These are phyloP conservation scores for Hypsibius dujardini DNA, from an alignment of 1,140 invertebrate genomes.

Conservation along the genomic window DNA sequence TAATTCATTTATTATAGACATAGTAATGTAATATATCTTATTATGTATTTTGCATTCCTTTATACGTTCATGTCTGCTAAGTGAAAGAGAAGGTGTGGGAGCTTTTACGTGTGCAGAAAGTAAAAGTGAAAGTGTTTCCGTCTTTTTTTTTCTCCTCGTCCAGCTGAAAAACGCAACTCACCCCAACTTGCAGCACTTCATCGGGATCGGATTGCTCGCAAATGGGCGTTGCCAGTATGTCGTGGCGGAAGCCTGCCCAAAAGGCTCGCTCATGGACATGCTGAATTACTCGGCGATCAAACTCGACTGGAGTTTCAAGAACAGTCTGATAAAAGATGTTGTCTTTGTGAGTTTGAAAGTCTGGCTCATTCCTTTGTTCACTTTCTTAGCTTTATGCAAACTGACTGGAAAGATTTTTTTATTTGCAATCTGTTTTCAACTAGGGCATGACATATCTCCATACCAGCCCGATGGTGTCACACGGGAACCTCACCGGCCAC, in stretches of 20 bases:
- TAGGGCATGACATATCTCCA: slow-evolving; percentile 78
- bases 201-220: neutral
- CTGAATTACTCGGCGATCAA: slow-evolving; percentile 63
- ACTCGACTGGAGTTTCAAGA: slow-evolving; percentile 69
- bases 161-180: neutral
- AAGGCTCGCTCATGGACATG: slow-evolving; percentile 56
- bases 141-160: too few relatives aligned
- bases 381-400: slow-evolving; percentile 2
- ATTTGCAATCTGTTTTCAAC: slow-evolving; percentile 22
- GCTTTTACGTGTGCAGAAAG: too few relatives aligned
- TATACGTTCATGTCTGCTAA: too few relatives aligned
- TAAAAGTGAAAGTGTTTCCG: too few relatives aligned
- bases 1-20: too few relatives aligned
- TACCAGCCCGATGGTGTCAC: slow-evolving; percentile 57
- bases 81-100: too few relatives aligned
- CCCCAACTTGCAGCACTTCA: neutral
- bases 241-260: slow-evolving; percentile 60
- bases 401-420: neutral
- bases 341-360: slow-evolving; percentile 58
- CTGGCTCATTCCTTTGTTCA: too few relatives aligned
- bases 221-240: slow-evolving; percentile 27
- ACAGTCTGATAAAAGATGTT: slow-evolving; percentile 67
- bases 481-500: slow-evolving; percentile 68
- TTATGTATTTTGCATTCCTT: too few relatives aligned
- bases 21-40: too few relatives aligned